Conservation (phyloP, 2,888 invertebrate genomes). For the Epistrophe eligans region DNA sequence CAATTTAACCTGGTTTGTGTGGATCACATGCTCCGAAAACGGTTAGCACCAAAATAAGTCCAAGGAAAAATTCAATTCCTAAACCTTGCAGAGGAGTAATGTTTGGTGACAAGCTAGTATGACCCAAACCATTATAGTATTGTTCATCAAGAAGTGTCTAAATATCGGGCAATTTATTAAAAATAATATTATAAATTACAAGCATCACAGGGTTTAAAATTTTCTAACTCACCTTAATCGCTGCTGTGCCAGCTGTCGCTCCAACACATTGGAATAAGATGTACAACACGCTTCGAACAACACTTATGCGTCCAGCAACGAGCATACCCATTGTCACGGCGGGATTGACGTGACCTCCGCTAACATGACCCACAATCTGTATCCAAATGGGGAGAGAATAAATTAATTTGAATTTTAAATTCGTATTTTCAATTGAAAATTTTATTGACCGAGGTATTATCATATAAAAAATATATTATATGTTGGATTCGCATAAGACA, state of each 20-base stretch:
- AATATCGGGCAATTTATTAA: constrained; percentile 32
- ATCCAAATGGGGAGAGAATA: constrained; percentile 77
- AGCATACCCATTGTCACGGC: constrained; percentile 94
- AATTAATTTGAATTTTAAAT: constrained; percentile 73
- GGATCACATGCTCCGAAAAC: constrained; percentile 91
- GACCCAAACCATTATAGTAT: constrained; percentile 87
- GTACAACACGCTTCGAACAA: constrained; percentile 91
- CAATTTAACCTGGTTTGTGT: constrained; percentile 81
- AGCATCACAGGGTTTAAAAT: background rate
- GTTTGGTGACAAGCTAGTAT: constrained; percentile 87
- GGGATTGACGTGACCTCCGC: constrained; percentile 96
- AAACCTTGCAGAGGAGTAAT: constrained; percentile 91
- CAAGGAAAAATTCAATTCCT: constrained; percentile 95
- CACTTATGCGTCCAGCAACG: constrained; percentile 90
- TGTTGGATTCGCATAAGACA: background rate
- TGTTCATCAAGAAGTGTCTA: constrained; percentile 89
- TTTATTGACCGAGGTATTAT: constrained; percentile 2
- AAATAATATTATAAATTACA: background rate
- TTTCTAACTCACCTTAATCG: constrained; percentile 86
- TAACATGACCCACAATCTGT: constrained; percentile 93
- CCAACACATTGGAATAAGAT: constrained; percentile 93
- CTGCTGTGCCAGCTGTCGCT: constrained; percentile 91
- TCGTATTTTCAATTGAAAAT: constrained; percentile 60
- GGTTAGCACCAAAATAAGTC: constrained; percentile 93
- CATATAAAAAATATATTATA: background rate